phyloP scores from a whole-genome alignment of 1,140 invertebrate species.

The Leguminivora glycinivorella region DNA sequence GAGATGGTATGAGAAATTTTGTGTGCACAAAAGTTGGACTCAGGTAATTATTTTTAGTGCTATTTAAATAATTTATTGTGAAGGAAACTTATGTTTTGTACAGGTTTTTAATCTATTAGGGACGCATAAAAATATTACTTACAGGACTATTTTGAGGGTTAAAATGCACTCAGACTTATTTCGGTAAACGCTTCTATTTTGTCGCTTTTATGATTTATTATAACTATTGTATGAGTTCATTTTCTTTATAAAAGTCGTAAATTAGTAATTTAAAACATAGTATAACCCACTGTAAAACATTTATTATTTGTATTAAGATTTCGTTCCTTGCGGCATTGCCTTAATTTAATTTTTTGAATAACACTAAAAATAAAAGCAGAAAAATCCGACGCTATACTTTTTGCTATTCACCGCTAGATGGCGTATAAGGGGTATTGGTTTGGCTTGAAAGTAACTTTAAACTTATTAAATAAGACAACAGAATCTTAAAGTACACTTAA shows the following conservation, averaged over 20 bases:
- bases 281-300: too few species aligned
- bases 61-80: slow-evolving; percentile 27
- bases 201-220: slow-evolving; percentile 5
- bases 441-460: neutral
- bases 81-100: slow-evolving; percentile 19
- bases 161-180: neutral
- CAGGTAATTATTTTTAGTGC: slow-evolving; percentile 29
- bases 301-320: too few species aligned
- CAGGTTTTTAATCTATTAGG: slow-evolving; percentile 26
- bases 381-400: slow-evolving; percentile 53
- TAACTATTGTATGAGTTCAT: neutral
- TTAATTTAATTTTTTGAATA: neutral
- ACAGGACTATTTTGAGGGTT: slow-evolving; percentile 2
- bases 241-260: neutral
- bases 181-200: neutral
- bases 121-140: slow-evolving; percentile 15
- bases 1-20: neutral
- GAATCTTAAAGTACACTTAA: too few species aligned
- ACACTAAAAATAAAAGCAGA: neutral
- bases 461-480: neutral
- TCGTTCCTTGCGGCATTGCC: too few species aligned
- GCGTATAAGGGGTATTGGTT: neutral
- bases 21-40: slow-evolving; percentile 23
- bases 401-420: slow-evolving; percentile 20
- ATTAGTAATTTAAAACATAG: too few species aligned